These are phyloP conservation scores for Esox lucius DNA, from an alignment of 2,797 vertebrate species.

Conservation along the genomic window DNA sequence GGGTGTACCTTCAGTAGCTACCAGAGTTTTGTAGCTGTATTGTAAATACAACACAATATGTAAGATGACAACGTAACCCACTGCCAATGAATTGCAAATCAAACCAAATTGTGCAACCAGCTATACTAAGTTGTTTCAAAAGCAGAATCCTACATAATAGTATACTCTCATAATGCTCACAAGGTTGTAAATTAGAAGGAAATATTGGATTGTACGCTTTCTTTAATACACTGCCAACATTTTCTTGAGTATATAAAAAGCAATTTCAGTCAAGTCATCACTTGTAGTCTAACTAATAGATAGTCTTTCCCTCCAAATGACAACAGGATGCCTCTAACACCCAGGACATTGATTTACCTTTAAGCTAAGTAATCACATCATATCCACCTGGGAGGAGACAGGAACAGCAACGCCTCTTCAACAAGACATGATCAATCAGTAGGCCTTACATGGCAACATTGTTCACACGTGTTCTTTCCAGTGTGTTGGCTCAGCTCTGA, in stretches of 20 bases:
- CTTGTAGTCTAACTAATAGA: conserved; percentile 1
- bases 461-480: conserved; percentile 7
- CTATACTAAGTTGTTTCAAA: not conserved
- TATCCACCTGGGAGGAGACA: conserved; percentile 47
- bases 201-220: not conserved
- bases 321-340: conserved; percentile 24
- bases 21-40: too few relatives aligned
- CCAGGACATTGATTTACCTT: conserved; percentile 50
- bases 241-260: conserved; percentile 1
- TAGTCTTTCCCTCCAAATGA: conserved; percentile 20
- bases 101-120: not conserved
- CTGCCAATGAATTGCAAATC: not conserved
- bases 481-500: conserved; percentile 36
- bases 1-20: not conserved
- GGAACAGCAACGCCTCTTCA: conserved; percentile 30
- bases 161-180: not conserved
- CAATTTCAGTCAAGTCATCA: not conserved
- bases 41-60: not conserved
- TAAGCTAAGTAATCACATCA: conserved; percentile 45
- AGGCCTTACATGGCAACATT: conserved; percentile 16
- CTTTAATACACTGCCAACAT: not conserved
- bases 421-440: conserved; percentile 33
- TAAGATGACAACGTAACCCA: not conserved
- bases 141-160: not conserved
- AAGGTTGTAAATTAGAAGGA: not conserved